Evolutionary conservation across 2,888 invertebrate genomes (phyloP).

Genomic region (Rhagophthalmus giganteus): DNA sequence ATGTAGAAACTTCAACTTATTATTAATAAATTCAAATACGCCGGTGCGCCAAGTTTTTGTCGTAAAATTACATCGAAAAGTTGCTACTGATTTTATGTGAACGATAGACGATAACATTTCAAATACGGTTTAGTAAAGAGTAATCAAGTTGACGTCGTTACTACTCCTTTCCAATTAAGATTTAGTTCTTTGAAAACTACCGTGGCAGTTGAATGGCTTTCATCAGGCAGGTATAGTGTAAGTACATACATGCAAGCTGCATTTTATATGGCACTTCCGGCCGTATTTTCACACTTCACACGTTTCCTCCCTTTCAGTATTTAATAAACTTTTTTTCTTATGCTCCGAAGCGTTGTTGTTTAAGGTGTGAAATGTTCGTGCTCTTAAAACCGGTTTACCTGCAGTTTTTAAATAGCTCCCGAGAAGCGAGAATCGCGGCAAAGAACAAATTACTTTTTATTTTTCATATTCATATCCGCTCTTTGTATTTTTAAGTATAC

Average conservation of each 20-base stretch:
- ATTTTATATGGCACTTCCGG: conserved; percentile 31
- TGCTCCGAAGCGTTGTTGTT: conserved; percentile 18
- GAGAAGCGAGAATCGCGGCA: conserved; percentile 1
- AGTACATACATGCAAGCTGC: conserved; percentile 20
- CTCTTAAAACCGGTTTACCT: conserved; percentile 15
- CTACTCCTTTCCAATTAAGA: conserved; percentile 6
- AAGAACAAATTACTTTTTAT: conserved; percentile 4
- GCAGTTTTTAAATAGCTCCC: conserved; percentile 14
- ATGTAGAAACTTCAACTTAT: no score
- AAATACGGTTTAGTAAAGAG: no score
- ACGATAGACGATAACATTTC: no score
- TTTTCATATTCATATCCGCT: conserved; percentile 9
- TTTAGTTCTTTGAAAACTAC: conserved; percentile 11
- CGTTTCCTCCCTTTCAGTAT: conserved; percentile 27
- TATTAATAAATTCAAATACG: no score
- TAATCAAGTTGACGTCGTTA: no score
- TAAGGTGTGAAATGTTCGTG: conserved; percentile 25
- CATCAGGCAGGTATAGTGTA: conserved; percentile 17
- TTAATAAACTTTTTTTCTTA: conserved; percentile 28
- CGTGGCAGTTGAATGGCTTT: conserved; percentile 21
- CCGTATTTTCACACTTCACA: conserved; percentile 30
- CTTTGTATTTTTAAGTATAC: conserved; percentile 4
- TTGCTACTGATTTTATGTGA: no score
- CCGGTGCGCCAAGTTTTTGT: no score
- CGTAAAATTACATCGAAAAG: no score